Conservation (phyloP, 1,140 invertebrate species). For the Aphelenchoides besseyi region DNA sequence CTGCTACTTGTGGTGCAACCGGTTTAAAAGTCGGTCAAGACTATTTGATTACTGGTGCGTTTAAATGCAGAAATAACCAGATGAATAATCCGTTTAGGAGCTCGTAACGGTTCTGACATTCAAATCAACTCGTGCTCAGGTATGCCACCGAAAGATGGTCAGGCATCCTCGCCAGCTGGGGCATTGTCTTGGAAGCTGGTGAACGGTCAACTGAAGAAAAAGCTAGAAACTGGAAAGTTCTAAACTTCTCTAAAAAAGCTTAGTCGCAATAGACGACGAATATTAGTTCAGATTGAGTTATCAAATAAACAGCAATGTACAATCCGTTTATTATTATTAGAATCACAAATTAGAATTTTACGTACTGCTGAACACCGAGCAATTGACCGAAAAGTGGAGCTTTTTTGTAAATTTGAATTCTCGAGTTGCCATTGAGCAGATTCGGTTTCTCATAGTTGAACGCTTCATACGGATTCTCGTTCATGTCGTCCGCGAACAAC, state of each 20-base stretch:
- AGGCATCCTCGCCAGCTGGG: neutral
- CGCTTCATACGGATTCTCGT: neutral
- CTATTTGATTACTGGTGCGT: slow-evolving; percentile 9
- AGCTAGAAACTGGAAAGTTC: neutral
- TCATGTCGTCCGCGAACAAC: neutral
- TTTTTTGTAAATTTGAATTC: neutral
- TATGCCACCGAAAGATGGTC: neutral
- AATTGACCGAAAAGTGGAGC: neutral
- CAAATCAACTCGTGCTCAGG: neutral
- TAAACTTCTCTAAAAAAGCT: slow-evolving; percentile 5
- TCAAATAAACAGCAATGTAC: neutral
- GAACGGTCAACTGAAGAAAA: neutral
- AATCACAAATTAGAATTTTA: neutral
- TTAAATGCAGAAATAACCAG: neutral
- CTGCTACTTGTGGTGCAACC: neutral
- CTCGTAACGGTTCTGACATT: neutral
- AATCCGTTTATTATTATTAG: slow-evolving; percentile 6
- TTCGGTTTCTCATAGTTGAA: neutral
- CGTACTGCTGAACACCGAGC: neutral
- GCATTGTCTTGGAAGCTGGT: neutral
- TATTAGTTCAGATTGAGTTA: too few species aligned
- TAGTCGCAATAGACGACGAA: too few species aligned
- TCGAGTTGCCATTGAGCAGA: neutral
- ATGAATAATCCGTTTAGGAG: neutral
- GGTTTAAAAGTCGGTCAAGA: neutral